Base-by-base conservation (phyloP, 2,113 vertebrate genomes). In the Cyanoramphus novaezelandiae region DNA sequence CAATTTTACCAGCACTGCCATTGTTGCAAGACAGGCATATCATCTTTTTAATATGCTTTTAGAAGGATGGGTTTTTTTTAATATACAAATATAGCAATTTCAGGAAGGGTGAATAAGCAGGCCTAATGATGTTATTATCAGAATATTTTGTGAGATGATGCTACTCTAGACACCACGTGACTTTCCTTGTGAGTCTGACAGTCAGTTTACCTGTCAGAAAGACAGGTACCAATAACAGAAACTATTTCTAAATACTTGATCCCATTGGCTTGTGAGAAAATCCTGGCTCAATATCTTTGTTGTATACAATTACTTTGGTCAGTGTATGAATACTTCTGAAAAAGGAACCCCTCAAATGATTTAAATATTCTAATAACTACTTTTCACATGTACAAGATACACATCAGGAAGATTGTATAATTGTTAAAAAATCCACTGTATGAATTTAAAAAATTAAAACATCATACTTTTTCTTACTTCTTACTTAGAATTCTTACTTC, bases 251-350 rank as follows among this genome's bases (percentile, higher is more conserved):
- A 93, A 95, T 28, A 85, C 64, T 29, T 93, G 60, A 89, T 91
- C n/a, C 11, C 16, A 2, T 79, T 64, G 27, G 43, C 72, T 39
- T 69, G 7, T 84, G 46, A 94, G 60, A 95, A 95, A 88, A 92
- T 37, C 29, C 12, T 76, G 91, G 19, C 31, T 89, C 71, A 69
- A 10, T 52, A 11, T 92, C 64, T 96, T 91, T 90, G 28, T 82
- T 75, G 65, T 60, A 57, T 33, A 68, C 7, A 43, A 82, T 31
- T 78, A 31, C 76, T 95, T 94, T 67, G 23, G 92, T 83, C 72
- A 81, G 29, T 80, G 49, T 92, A 23, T 43, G 74, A 94, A 88
- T 82, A 90, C 7, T 89, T 76, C 33, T 86, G 37, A 97, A 97
- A 89, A 3, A 46, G 14, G 80, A 90, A 53, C 8, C 89, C 39